These are phyloP conservation scores for Amiota communis DNA, from an alignment of 2,888 invertebrate genomes.

Conservation along the genomic window DNA sequence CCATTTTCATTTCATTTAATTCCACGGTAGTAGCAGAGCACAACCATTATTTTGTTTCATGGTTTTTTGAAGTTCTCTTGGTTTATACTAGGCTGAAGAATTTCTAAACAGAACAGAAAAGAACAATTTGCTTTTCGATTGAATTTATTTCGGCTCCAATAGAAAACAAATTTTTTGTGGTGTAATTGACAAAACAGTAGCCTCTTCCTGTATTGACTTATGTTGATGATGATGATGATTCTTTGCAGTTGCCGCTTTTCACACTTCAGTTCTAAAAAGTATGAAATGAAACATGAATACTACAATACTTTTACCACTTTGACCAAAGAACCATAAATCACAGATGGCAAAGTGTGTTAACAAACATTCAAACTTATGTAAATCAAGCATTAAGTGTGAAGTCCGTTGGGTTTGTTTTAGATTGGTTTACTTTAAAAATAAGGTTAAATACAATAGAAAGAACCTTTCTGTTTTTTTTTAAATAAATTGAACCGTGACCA, in stretches of 20 bases:
- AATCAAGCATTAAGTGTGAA: slow-evolving; percentile 64
- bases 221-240: background rate
- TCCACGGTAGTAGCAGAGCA: slow-evolving; percentile 54
- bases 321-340: slow-evolving; percentile 48
- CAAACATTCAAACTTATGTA: slow-evolving; percentile 55
- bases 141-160: slow-evolving; percentile 12
- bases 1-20: slow-evolving; percentile 56
- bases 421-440: too few relatives aligned
- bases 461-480: slow-evolving; percentile 16
- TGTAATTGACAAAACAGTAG: slow-evolving; percentile 17
- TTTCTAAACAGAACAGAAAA: background rate
- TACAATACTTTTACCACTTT: slow-evolving; percentile 8
- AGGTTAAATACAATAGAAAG: too few relatives aligned
- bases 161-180: background rate
- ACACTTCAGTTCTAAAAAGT: slow-evolving; percentile 30
- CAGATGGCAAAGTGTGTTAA: slow-evolving; percentile 26
- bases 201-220: background rate
- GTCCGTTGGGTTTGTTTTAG: slow-evolving; percentile 42
- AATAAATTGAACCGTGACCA: background rate
- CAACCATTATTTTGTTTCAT: too few relatives aligned
- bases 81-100: too few relatives aligned
- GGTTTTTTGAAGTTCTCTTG: too few relatives aligned
- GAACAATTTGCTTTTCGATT: background rate
- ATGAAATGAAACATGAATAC: background rate
- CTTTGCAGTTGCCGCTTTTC: slow-evolving; percentile 33